Base-by-base conservation (phyloP, 2,888 invertebrate genomes). In the Cosmia trapezina region DNA sequence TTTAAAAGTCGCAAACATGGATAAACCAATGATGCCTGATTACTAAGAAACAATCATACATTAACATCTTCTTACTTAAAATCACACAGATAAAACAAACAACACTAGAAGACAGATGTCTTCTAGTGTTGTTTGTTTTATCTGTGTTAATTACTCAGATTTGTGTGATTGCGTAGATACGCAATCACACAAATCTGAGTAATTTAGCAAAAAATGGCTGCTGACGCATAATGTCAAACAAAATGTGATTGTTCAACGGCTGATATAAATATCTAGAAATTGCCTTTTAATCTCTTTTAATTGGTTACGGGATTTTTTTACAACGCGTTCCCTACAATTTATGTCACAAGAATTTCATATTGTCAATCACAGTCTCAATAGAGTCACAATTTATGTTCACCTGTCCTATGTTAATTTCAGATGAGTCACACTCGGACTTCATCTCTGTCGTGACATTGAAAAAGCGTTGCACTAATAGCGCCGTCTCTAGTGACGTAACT, bases 21-120 rank as follows among this genome's bases (percentile, higher is more conserved):
- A 41, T 60, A 68, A 69, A 64, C 37, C 17, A 37, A 73, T 64
- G 49, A 74, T 43, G 41, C 22, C 9, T 67, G 53, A 61, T 51
- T 73, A 71, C 54, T 67, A 65, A 66, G 59, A 83, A 85, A 82
- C 73, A 85, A 78, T 81, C 37, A 19, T 75, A 78, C 76, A 87
- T 83, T 85, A 83, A 66, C 81, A 60, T 33, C 28, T 54, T 70
- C 61, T 64, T 76, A 67, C 62, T 64, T 70, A 80, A 81, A 74
- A 63, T 86, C 73, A 76, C 86, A 85, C 84, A 28, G 49, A 71
- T 82, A 63, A 63, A 6, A 77, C 43, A 70, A 78, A 81, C 64
- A 67, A 51, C 65, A 69, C 22, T 57, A 53, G 57, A 64, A 63
- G 54, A 12, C 76, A 76, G n/a, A n/a, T n/a, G n/a, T n/a, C n/a